Base-by-base conservation (phyloP, 2,888 invertebrate species). In the Heterodera filipjevi region DNA sequence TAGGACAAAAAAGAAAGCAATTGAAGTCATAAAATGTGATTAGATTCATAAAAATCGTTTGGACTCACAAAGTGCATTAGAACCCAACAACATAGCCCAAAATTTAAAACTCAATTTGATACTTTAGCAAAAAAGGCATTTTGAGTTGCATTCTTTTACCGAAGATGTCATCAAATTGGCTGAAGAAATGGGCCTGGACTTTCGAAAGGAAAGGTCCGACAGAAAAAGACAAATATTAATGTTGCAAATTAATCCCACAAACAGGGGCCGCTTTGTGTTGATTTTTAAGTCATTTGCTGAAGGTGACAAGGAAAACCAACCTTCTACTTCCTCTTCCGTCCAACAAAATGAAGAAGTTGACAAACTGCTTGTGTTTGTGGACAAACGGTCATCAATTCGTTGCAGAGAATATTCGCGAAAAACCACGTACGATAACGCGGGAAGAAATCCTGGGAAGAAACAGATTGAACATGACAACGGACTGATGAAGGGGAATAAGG, bases 341-440 rank as follows among this genome's bases (percentile, higher is more conserved):
- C 59, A 6, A 39, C 39, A 39, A 27, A 59, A 59, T 59, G 10
- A n/a, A 5, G 59, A 59, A n/a, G 10, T 2, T 22, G 59, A 27
- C 59, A 59, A 59, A 59, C 27, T n/a, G 59, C 22, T 59, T n/a
- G 59, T 59, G 59, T 59, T 59, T n/a, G 27, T 27, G 59, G 59
- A 59, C 59, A 59, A 59, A 59, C n/a, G 27, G 59, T 59, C 59
- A 27, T 27, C 22, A 27, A 22, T 59, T 5, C 59, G 59, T 59
- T 59, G 59, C 27, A 59, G 59, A n/a, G 59, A 59, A 59, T 59
- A 59, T 59, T 59, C 59, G 27, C 59, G 59, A 22, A 10, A 59
- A 59, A 19, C 10, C 10, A 27, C n/a, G 1, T 8, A 53, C 53
- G 22, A 22, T 22, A 53, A 5, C 19, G 19, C 53, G 5, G 53